Evolutionary conservation across 2,888 invertebrate genomes (phyloP), one percentile per base, ranked within the genome.

Genomic region (Drosophila recens): DNA sequence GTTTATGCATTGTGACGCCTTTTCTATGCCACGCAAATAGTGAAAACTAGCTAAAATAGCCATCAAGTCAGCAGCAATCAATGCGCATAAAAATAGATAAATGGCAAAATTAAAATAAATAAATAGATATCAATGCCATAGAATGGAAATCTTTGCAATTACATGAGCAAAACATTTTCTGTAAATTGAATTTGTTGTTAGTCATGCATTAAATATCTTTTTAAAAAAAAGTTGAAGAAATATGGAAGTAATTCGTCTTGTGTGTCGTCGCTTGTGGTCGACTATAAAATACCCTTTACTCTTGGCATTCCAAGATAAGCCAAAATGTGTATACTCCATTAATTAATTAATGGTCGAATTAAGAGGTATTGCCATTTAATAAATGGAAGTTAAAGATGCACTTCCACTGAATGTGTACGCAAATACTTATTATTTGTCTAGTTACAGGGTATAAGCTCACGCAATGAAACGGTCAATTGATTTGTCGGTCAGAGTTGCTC

Each of bases 391-490:
- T 17, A 9, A 15, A 9, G 8, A 9, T 42, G 17, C 17, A 15
- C 9, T 10, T 6, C 4, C 20, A 23, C 4, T 13, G 6, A 2
- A 13, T 36, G 34, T 6, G 5, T 2, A 5, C 3, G n/a, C 9
- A 17, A 11, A 36, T 42, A 43, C 27, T 23, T 10, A 1, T 10
- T 27, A 45, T 23, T 38, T 4, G 2, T 23, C 23, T 13, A 13
- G 6, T 52, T 64, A 54, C 34, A 66, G 67, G 53, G 73, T 72
- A 75, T 66, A 23, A 42, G 43, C 48, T 34, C 51, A 67, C 69
- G 62, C 61, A 58, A 66, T 61, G 46, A 67, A 73, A 64, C 72
- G 67, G 64, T 68, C 72, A 87, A 89, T 87, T 87, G 75, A 86
- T 77, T 88, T 74, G 75, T 86, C 68, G 56, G 65, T 70, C 65